phyloP scores from a whole-genome alignment of 1,140 invertebrate species.

The Lepidurus couesii region DNA sequence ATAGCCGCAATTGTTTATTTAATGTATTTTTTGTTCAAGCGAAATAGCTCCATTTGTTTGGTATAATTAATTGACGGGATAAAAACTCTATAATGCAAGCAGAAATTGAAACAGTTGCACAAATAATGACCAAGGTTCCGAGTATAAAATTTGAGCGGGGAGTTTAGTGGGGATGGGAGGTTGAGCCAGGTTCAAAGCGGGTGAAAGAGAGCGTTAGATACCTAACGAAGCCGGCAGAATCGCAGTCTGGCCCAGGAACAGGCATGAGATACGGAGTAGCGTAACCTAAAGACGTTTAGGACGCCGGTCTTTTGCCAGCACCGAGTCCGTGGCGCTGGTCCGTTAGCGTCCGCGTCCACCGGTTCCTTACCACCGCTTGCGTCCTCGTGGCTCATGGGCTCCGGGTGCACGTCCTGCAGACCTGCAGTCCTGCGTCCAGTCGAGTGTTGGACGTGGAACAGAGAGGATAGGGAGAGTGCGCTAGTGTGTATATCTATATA shows the following conservation, averaged over 20 bases:
- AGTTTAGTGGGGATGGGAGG: no score
- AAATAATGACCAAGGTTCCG: not conserved
- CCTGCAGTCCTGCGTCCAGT: conserved; percentile 13
- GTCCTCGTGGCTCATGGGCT: conserved; percentile 17
- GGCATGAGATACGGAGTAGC: not conserved
- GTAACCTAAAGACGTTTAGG: conserved; percentile 1
- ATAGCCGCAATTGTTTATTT: not conserved
- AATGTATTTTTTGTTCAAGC: not conserved
- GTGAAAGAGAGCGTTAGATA: no score
- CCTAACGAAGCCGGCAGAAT: not conserved
- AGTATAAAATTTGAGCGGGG: not conserved
- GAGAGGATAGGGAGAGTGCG: conserved; percentile 6
- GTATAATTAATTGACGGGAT: no score
- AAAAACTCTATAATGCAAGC: no score
- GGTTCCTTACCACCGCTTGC: conserved; percentile 7
- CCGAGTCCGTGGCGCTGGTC: not conserved
- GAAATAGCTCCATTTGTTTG: no score
- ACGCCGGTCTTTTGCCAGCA: not conserved
- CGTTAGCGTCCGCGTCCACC: conserved; percentile 20
- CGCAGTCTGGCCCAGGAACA: not conserved
- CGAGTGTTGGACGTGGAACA: conserved; percentile 17
- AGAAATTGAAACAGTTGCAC: no score
- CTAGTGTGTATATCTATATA: not conserved
- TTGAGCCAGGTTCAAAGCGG: no score
- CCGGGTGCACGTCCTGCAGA: conserved; percentile 17